These are phyloP conservation scores for Corvus cornix DNA, from an alignment of 2,113 vertebrate species.

Conservation along the genomic window DNA sequence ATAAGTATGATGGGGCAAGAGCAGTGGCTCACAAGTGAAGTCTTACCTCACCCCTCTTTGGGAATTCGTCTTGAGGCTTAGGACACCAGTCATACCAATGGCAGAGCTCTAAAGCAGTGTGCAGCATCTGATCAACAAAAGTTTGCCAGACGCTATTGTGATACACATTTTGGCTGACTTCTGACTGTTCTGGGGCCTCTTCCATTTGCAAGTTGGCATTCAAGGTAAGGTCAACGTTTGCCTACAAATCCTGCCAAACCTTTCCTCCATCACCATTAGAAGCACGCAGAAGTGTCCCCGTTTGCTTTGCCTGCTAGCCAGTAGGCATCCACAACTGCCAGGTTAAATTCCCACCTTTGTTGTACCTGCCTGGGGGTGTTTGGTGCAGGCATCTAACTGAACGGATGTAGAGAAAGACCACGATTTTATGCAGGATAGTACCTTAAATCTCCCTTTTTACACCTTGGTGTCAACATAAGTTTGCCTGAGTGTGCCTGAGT, in stretches of 20 bases:
- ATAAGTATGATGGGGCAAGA: background rate
- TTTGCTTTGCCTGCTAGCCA: background rate
- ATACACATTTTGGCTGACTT: background rate
- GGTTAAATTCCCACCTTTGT: background rate
- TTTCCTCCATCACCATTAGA: background rate
- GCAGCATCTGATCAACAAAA: background rate
- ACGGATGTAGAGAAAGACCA: background rate
- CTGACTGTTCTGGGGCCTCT: background rate
- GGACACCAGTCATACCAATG: background rate
- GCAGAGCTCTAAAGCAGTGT: background rate
- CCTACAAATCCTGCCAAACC: background rate
- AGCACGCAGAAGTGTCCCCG: background rate
- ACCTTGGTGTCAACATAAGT: background rate
- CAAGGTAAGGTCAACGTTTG: background rate
- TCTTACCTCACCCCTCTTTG: background rate
- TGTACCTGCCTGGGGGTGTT: background rate
- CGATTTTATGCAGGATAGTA: background rate
- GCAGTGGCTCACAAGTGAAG: background rate
- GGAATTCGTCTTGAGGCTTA: fast-evolving
- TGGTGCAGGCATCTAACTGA: background rate
- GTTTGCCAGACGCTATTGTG: background rate
- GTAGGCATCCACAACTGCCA: background rate
- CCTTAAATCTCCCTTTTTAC: background rate
- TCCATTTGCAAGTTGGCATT: background rate
- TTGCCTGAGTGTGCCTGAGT: background rate